Percentiles rank a stretch among this genome's conserved stretches.
These are phyloP conservation scores for Chauna torquata DNA, from an alignment of 2,113 vertebrate genomes.

Conservation along the genomic window DNA sequence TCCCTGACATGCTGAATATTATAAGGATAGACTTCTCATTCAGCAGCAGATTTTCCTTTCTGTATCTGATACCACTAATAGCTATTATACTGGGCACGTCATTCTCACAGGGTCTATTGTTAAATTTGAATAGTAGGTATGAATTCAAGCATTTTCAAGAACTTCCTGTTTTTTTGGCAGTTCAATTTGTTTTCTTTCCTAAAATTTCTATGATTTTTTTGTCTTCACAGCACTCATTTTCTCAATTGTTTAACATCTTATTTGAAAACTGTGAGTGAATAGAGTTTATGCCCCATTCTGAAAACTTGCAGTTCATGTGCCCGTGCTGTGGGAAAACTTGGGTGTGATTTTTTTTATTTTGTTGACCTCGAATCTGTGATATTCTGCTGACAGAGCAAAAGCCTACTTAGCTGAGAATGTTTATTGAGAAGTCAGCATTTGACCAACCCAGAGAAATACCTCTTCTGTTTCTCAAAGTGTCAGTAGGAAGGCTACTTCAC, in stretches of 20 bases:
- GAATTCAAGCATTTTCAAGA: conserved; percentile 26
- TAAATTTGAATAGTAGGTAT: conserved; percentile 32
- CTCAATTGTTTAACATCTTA: background rate
- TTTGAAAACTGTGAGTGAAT: background rate
- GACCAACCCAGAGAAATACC: background rate
- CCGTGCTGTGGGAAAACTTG: background rate
- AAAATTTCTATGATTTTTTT: conserved; percentile 1
- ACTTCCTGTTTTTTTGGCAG: conserved; percentile 29
- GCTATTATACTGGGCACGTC: background rate
- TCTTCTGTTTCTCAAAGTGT: background rate
- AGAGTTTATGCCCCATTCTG: background rate
- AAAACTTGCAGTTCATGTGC: background rate
- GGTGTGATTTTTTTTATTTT: background rate
- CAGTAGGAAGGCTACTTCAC: background rate
- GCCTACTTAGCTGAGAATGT: background rate
- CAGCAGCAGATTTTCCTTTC: background rate
- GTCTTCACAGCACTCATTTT: background rate
- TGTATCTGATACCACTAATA: background rate
- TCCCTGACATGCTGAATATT: background rate
- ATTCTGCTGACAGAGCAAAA: background rate
- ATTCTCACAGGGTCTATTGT: conserved; percentile 28
- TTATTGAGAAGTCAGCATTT: background rate
- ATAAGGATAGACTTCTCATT: background rate
- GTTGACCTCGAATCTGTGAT: background rate
- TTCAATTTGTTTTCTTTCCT: background rate